Evolutionary conservation across 2,797 vertebrate genomes (phyloP).

Genomic region (Liparis tanakae): DNA sequence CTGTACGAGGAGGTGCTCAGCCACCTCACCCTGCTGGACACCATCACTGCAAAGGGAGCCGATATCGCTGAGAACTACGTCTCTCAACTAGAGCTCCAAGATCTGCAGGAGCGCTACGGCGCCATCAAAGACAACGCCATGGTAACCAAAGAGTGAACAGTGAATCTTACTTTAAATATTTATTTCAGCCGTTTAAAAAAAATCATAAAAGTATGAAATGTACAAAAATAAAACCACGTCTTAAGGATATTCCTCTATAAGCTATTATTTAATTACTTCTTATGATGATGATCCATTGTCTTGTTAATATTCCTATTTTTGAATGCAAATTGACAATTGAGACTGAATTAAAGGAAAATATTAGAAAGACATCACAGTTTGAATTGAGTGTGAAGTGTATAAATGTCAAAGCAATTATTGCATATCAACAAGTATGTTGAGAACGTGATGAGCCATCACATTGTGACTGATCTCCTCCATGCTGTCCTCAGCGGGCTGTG

Average conservation of each 20-base stretch:
- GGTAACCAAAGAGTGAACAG: constrained; percentile 73
- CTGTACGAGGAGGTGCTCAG: constrained; percentile 93
- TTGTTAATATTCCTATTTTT: background rate
- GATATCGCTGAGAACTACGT: constrained; percentile 92
- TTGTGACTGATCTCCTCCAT: background rate
- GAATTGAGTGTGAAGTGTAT: background rate
- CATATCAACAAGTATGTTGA: background rate
- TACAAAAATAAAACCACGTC: background rate
- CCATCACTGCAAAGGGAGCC: constrained; percentile 89
- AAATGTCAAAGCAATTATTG: background rate
- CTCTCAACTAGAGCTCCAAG: constrained; percentile 91
- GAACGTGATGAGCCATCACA: background rate
- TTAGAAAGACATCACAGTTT: background rate
- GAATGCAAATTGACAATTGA: background rate
- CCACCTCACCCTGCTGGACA: constrained; percentile 88
- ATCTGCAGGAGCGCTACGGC: constrained; percentile 90
- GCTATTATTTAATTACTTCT: background rate
- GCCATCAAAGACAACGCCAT: constrained; percentile 87
- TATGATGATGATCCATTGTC: background rate
- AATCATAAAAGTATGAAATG: background rate
- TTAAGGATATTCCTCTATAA: background rate
- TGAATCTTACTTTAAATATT: background rate
- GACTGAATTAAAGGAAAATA: background rate
- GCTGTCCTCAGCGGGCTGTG: constrained; percentile 84
- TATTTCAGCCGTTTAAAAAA: background rate